phyloP scores from a whole-genome alignment of 2,888 invertebrate genomes.

The Gnatocerus cornutus region DNA sequence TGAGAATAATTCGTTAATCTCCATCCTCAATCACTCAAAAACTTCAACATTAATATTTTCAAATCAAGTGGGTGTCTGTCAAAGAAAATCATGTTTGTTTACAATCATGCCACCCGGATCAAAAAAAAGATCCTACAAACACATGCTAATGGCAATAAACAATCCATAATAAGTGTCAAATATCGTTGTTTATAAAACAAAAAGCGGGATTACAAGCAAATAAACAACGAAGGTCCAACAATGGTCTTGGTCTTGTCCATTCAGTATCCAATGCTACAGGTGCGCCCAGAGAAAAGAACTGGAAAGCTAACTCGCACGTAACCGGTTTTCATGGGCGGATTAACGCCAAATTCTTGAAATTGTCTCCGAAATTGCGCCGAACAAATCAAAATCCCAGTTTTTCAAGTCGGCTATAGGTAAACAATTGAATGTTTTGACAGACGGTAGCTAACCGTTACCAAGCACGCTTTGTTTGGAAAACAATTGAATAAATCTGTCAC shows the following conservation, averaged over 20 bases:
- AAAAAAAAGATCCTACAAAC: too few relatives aligned
- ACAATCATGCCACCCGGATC: constrained; percentile 12
- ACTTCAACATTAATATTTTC: constrained; percentile 1
- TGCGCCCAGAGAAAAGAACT: constrained; percentile 36
- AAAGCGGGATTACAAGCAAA: constrained; percentile 22
- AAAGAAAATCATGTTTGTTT: constrained; percentile 22
- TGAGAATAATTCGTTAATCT: not conserved
- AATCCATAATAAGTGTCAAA: constrained; percentile 27
- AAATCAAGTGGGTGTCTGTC: constrained; percentile 15
- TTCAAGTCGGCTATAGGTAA: not conserved
- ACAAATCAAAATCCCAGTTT: not conserved
- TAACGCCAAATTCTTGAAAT: constrained; percentile 14
- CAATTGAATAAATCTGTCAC: constrained; percentile 31
- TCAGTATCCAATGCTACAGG: constrained; percentile 37
- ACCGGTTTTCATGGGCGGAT: constrained; percentile 33
- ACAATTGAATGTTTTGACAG: constrained; percentile 34
- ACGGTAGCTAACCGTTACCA: constrained; percentile 26
- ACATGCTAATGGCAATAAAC: constrained; percentile 2
- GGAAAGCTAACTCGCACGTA: constrained; percentile 15
- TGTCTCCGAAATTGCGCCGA: not conserved
- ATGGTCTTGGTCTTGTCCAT: constrained; percentile 15
- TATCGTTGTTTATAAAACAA: constrained; percentile 7
- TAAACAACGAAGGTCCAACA: constrained; percentile 19
- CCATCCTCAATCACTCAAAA: not conserved
- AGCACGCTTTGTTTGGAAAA: constrained; percentile 32